Base-by-base conservation (phyloP, 2,113 vertebrate species). In the Pachypanchax playfairii region DNA sequence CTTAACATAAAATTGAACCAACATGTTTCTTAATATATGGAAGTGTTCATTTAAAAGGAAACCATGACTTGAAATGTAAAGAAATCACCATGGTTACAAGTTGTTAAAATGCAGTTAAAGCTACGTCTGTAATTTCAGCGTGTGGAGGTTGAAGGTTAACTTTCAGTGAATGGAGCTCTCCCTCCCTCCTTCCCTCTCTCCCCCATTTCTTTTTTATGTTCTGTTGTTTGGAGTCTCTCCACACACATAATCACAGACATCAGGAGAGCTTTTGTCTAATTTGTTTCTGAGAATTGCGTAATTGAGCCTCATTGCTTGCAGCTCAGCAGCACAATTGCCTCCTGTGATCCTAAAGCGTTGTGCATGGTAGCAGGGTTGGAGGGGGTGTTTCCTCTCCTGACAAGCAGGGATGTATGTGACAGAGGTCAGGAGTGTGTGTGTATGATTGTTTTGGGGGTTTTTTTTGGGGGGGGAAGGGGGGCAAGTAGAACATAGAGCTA, bases 221-320 rank as follows among this genome's bases (percentile, higher is more conserved):
- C 33, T 18, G 36, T 35, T 62, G 21, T 71, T 62, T 63, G 43
- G 36, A 56, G 42, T 24, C 50, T 62, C 50, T 25, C 36, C 46
- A 5, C 51, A n/a, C 17, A 49, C 46, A 60, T 52, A 75, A 62
- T 63, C 68, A 56, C 60, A 63, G 31, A 66, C 79, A 77, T 75
- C 59, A 65, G 59, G 71, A 49, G 53, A 13, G 55, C 63, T 73
- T 84, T 80, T 72, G 65, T 80, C 59, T 80, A 71, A 83, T 88
- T 86, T 79, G 75, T 83, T 82, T 77, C 73, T 55, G 22, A 76
- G 72, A 84, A 78, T 83, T 82, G 72, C 22, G 31, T 85, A 85
- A 83, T 86, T 84, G 66, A 69, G 57, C 64, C 42, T 81, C 56
- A 77, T 80, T 85, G 65, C 80, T 65, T 73, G 72, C 69, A 72